Percentiles rank a stretch among this genome's conserved stretches.
Evolutionary conservation across 2,888 invertebrate species (phyloP).

Genomic region (Omphaloscelis lunosa): DNA sequence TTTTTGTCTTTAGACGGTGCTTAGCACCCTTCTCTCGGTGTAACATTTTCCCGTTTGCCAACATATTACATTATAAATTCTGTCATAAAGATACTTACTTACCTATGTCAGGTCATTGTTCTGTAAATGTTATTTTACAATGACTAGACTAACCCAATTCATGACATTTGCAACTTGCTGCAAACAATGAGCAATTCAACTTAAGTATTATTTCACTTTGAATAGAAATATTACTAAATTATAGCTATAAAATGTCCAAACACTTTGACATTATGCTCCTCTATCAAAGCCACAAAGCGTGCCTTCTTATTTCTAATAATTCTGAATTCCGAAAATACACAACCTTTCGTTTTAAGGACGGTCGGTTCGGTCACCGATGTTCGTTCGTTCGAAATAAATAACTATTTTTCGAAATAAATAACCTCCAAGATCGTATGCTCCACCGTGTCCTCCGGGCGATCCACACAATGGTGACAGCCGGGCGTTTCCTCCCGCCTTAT

Average conservation of each 20-base stretch:
- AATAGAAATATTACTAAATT: constrained; percentile 23
- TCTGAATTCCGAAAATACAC: background rate
- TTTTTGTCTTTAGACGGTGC: background rate
- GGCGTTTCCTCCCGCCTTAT: too few species aligned
- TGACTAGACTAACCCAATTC: background rate
- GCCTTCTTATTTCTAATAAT: background rate
- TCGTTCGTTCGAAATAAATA: too few species aligned
- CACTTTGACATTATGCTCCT: background rate
- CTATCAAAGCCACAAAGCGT: background rate
- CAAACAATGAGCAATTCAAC: constrained; percentile 38
- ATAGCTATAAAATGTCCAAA: background rate
- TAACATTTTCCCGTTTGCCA: background rate
- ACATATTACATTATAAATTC: too few species aligned
- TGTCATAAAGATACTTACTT: background rate
- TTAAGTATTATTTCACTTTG: constrained; percentile 12
- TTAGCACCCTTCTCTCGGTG: background rate
- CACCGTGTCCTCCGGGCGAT: too few species aligned
- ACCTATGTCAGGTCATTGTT: background rate
- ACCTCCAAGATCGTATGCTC: too few species aligned
- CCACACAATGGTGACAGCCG: too few species aligned
- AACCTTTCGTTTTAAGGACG: background rate
- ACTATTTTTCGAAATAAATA: too few species aligned
- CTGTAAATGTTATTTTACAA: constrained; percentile 10
- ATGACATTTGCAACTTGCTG: constrained; percentile 38
- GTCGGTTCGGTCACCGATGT: too few species aligned